Evolutionary conservation across 1,140 invertebrate species (phyloP), one percentile per base, ranked within the genome.

Genomic region (Zaprionus kolodkinae): DNA sequence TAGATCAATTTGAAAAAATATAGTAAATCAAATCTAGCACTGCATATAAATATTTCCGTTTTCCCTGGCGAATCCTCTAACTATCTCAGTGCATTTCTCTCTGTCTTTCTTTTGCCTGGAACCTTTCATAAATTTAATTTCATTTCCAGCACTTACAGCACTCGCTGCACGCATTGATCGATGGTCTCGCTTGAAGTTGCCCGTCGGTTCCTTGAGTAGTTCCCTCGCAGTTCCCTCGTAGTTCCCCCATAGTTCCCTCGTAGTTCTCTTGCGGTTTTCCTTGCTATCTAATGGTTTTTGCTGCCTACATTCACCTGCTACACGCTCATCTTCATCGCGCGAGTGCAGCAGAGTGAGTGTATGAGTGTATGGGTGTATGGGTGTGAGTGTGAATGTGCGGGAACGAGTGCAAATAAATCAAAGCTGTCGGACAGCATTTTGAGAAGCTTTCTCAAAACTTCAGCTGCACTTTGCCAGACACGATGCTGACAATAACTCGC

Each of bases 371-470:
- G 1, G 21, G 21, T 13, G 48, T 30, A 30, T 54, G 13, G 3
- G 21, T 21, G 15, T 12, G 48, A 52, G 52, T 55, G 45, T 50
- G 45, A 50, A 12, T 33, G 25, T 33, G 25, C 7, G 27, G 13
- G 25, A 33, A 33, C 13, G 35, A 48, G 50, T 62, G 36, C 66
- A 70, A 56, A 75, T 75, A 75, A 75, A 75, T 75, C 72, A 75
- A 63, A 75, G 55, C 72, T 75, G 72, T 75, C 72, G 43, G 67
- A 71, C 67, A 71, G 67, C 72, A 64, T 75, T 75, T 64, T 71
- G 67, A 75, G 61, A 71, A 64, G 36, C 67, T 71, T 75, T 71
- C 67, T 75, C 72, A 75, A 71, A 71, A 71, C 72, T 75, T 75
- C 72, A 71, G 72, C 67, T 71, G 67, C 27, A 30, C 67, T 70